Percentiles rank a stretch among this genome's conserved stretches.
Evolutionary conservation across 2,888 invertebrate species (phyloP).

Genomic region (Heteromyza rotundicornis): DNA sequence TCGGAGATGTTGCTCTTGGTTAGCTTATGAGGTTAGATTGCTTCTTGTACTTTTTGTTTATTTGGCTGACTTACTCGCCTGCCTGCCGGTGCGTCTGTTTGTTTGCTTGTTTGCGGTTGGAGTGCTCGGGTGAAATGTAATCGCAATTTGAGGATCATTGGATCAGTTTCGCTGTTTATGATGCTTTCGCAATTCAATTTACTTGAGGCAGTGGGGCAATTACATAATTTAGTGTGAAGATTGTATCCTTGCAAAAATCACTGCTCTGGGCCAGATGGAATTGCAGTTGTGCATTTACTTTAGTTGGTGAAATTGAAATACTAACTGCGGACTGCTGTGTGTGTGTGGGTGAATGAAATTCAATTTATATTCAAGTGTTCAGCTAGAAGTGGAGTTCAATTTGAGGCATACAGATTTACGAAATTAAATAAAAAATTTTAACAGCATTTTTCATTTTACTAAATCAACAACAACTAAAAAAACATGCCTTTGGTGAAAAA

Average conservation of each 20-base stretch:
- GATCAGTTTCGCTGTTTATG: constrained; percentile 20
- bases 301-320: too few species aligned
- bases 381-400: too few species aligned
- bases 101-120: background rate
- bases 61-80: background rate
- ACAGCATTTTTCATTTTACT: too few species aligned
- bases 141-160: constrained; percentile 25
- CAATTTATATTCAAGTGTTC: too few species aligned
- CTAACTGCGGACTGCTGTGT: too few species aligned
- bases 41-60: background rate
- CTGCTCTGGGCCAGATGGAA: too few species aligned
- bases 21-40: constrained; percentile 9
- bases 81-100: background rate
- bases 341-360: too few species aligned
- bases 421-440: too few species aligned
- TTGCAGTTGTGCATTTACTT: too few species aligned
- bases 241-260: background rate
- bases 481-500: too few species aligned
- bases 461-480: too few species aligned
- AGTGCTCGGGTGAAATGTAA: constrained; percentile 11
- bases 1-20: background rate
- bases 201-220: background rate
- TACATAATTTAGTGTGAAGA: background rate
- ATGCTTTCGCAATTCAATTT: constrained; percentile 24
- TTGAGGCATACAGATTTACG: too few species aligned